Evolutionary conservation across 2,797 vertebrate genomes (phyloP), one percentile per base, ranked within the genome.

Genomic region (Neostethus bicornis): DNA sequence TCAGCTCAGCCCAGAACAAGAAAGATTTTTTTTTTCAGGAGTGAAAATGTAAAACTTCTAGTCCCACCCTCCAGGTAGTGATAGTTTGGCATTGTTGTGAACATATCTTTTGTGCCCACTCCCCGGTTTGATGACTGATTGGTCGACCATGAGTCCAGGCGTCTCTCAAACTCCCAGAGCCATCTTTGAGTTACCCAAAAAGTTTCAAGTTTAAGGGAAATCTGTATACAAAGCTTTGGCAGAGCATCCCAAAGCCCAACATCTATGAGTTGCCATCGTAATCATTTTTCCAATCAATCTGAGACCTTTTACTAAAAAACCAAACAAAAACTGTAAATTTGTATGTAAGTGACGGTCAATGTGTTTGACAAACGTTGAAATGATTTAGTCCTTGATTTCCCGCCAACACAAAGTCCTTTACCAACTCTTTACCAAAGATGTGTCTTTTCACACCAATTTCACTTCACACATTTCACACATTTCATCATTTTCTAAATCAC

Each of bases 31-130:
- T n/a, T 60, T 66, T 64, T 69, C 51, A 32, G 66, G 62, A 70
- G 73, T 53, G 67, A 69, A 66, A 25, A 64, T 26, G 65, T 51
- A 63, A 66, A 70, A 65, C 70, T 67, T 56, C 25, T 59, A 70
- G 58, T 84, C 66, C 71, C 55, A 79, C 77, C n/a, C 75, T 61
- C 63, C 12, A 28, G 60, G 85, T 37, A 74, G 81, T 49, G 48
- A 75, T 59, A 56, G 59, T 89, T 90, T 88, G 85, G 86, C 89
- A 86, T 90, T 69, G 77, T 28, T 62, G 51, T 77, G 73, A 83
- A 82, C 64, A 71, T 75, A 35, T 71, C 54, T 46, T 13, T 41
- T 24, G 44, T 39, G 26, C 19, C 19, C 26, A 25, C 48, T 68
- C 46, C 39, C 39, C 53, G 63, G 62, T 58, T 57, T 25, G 65